A percentile compares a stretch with the other conserved stretches of the same genome.
phyloP scores from a whole-genome alignment of 2,113 vertebrate species.

The Epinephelus fuscoguttatus region DNA sequence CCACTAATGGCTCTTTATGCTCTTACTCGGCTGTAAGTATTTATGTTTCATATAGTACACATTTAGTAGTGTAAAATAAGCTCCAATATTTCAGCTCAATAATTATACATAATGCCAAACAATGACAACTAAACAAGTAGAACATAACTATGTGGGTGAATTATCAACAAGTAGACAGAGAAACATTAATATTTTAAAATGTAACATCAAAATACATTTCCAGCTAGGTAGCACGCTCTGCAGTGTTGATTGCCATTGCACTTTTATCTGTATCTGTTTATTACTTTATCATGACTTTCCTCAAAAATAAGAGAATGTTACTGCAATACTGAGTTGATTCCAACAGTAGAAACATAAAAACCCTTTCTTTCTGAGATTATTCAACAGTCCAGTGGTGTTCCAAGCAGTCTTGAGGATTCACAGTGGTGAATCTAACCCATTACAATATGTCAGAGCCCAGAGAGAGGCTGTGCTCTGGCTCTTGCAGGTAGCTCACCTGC shows the following conservation, averaged over 20 bases:
- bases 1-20: constrained; percentile 10
- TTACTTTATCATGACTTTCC: not conserved
- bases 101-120: not conserved
- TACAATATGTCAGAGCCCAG: constrained; percentile 67
- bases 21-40: not conserved
- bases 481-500: constrained; percentile 78
- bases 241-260: constrained; percentile 53
- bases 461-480: constrained; percentile 65
- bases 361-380: constrained; percentile 33
- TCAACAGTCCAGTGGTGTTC: constrained; percentile 3
- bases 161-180: not conserved
- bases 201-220: not conserved
- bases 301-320: not conserved
- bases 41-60: not conserved
- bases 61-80: not conserved
- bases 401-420: constrained; percentile 31
- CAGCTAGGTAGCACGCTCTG: constrained; percentile 45
- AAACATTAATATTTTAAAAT: constrained; percentile 46
- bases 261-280: constrained; percentile 4
- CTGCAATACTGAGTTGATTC: constrained; percentile 52
- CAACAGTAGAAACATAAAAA: constrained; percentile 32
- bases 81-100: not conserved
- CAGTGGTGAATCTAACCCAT: not conserved
- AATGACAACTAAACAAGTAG: not conserved
- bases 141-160: not conserved